Evolutionary conservation across 2,888 invertebrate species (phyloP), one percentile per base, ranked within the genome.

Genomic region (Buathra laborator): DNA sequence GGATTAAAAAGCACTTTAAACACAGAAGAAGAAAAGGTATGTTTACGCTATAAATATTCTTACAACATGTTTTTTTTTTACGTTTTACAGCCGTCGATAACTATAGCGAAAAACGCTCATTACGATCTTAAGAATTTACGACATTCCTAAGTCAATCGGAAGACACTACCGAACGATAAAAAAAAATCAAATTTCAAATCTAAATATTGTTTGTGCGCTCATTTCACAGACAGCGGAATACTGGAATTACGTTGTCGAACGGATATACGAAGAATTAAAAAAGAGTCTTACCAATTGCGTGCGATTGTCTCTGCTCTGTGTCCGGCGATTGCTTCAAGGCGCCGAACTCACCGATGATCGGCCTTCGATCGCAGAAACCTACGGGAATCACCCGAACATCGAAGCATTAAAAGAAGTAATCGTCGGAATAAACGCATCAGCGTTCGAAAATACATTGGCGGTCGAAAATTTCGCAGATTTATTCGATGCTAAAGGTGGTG

Each of bases 201-300:
- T 46, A 66, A 67, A 1, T n/a, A 78, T 66, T 59, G 32, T 29
- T 53, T 19, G 71, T 62, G 78, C 48, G 53, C 37, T 81, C 43
- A 9, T 68, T 76, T 91, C 93, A 46, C 83, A 97, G 97, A 97
- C 97, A 95, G 95, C 96, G 59, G 94, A 95, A 76, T 95, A 97
- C 91, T 98, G 98, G 98, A 94, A 96, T 14, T 95, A 95, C 86
- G 97, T 97, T 93, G 95, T 97, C 0, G 95, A 95, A 89, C 95
- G 96, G 91, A 96, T 97, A 92, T 97, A 98, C 92, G 92, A 94
- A 16, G 95, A 97, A 91, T 94, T 97, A 83, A 97, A 97, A 93
- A 96, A 96, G 92, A 96, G 97, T 0, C 91, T 97, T 62, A 94
- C 95, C 79, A 94, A 96, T 53, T 94, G 96, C 86, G 95, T 96